Percentiles rank a stretch among this genome's conserved stretches.
These are phyloP conservation scores for Nomia melanderi DNA, from an alignment of 1,140 invertebrate genomes.

Conservation along the genomic window DNA sequence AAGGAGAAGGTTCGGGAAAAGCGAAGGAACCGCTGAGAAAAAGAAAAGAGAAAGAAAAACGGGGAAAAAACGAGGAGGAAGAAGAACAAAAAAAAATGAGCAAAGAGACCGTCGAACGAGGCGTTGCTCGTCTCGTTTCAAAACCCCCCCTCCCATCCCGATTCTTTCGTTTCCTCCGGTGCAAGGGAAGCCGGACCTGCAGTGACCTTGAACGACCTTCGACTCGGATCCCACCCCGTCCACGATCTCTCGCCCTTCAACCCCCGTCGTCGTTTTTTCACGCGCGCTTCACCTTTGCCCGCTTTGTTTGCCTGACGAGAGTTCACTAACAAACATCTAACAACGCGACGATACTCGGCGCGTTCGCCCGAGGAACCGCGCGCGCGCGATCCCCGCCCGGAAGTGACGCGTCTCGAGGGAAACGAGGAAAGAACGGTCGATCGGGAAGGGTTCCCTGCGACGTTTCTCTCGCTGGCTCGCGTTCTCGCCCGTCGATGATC, in stretches of 20 bases:
- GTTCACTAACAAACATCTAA: constrained; percentile 26
- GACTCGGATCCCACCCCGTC: background rate
- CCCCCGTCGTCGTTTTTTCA: no score
- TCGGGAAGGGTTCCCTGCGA: background rate
- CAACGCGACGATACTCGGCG: background rate
- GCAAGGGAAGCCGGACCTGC: no score
- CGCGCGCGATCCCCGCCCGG: background rate
- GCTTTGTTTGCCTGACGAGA: constrained; percentile 39
- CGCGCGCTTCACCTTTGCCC: constrained; percentile 7
- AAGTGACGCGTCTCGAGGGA: background rate
- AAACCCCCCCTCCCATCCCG: no score
- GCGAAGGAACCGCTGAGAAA: background rate
- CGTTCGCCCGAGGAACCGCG: no score
- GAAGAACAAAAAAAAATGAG: background rate
- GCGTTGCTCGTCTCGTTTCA: no score
- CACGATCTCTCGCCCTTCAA: no score
- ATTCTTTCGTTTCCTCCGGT: no score
- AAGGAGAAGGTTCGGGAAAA: no score
- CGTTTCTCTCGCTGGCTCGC: background rate
- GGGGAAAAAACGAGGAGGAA: no score
- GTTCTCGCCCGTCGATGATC: background rate
- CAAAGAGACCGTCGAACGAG: background rate
- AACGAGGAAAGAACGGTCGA: background rate
- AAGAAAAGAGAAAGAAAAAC: background rate
- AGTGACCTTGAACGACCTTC: no score